phyloP scores from a whole-genome alignment of 2,797 vertebrate species.

The Pelodytes ibericus region DNA sequence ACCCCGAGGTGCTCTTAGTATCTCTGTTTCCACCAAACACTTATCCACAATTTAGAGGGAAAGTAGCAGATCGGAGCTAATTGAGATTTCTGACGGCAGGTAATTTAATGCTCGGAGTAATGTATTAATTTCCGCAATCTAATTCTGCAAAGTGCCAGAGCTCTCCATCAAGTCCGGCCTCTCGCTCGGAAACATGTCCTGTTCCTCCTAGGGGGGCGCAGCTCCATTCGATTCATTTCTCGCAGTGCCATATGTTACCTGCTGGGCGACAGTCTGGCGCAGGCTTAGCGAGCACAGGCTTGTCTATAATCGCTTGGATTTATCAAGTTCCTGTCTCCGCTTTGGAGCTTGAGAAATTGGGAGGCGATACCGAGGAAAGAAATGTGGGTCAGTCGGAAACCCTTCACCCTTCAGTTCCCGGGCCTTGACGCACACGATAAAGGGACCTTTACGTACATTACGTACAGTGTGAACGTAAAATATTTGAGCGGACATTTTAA shows the following conservation, averaged over 20 bases:
- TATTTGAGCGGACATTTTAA: no score
- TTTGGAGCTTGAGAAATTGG: no score
- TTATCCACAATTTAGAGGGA: neutral
- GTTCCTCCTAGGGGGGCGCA: conserved; percentile 3
- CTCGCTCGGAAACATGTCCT: conserved; percentile 2
- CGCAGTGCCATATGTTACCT: conserved; percentile 44
- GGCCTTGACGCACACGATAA: no score
- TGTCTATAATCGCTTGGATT: neutral
- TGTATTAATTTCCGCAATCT: conserved; percentile 3
- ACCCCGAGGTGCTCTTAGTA: neutral
- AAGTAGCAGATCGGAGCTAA: neutral
- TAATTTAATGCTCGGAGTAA: neutral
- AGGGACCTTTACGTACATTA: no score
- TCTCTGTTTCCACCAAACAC: neutral
- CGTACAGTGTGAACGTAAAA: no score
- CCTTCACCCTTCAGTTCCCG: no score
- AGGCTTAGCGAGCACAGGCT: conserved; percentile 10
- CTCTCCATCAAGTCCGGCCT: conserved; percentile 3
- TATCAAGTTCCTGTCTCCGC: conserved; percentile 9
- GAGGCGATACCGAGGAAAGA: no score
- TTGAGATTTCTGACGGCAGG: neutral
- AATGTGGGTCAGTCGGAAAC: no score
- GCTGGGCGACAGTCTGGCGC: conserved; percentile 36
- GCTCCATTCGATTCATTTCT: conserved; percentile 22
- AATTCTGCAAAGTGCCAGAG: neutral